Conservation (phyloP, 2,888 invertebrate genomes). For the Disparrhopalites patrizii region DNA sequence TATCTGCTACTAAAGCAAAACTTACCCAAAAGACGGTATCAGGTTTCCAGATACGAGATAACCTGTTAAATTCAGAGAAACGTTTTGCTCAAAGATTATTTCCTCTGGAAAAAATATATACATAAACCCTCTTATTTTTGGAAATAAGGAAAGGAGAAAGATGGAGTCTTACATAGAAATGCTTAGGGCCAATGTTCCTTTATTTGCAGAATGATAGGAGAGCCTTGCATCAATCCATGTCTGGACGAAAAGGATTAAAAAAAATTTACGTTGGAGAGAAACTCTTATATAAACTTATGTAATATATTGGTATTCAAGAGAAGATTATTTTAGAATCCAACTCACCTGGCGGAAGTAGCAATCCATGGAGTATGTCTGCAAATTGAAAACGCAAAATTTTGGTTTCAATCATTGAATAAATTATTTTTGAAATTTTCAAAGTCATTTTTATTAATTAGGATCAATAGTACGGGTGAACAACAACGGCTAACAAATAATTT, state of each 20-base stretch:
- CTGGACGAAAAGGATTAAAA: constrained; percentile 53
- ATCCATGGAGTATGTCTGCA: constrained; percentile 80
- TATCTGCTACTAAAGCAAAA: too few relatives aligned
- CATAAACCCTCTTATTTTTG: too few relatives aligned
- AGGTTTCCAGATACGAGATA: constrained; percentile 69
- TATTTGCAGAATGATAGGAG: constrained; percentile 61
- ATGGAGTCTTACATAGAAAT: constrained; percentile 71
- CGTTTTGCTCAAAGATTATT: constrained; percentile 68
- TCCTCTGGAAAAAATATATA: constrained; percentile 57
- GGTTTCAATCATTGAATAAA: too few relatives aligned
- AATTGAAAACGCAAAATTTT: constrained; percentile 45
- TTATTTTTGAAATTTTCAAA: too few relatives aligned
- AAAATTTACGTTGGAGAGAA: too few relatives aligned
- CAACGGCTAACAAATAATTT: too few relatives aligned
- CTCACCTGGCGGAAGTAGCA: constrained; percentile 67
- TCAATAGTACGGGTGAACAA: too few relatives aligned
- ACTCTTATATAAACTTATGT: too few relatives aligned
- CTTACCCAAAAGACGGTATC: constrained; percentile 67
- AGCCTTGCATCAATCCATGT: constrained; percentile 75
- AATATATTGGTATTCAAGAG: too few relatives aligned
- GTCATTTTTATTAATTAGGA: too few relatives aligned
- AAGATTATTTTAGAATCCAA: neutral
- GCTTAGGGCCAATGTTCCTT: constrained; percentile 68
- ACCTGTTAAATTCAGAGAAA: constrained; percentile 60
- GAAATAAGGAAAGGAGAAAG: too few relatives aligned